Evolutionary conservation across 1,140 invertebrate species (phyloP).

Genomic region (Drosophila nasuta): DNA sequence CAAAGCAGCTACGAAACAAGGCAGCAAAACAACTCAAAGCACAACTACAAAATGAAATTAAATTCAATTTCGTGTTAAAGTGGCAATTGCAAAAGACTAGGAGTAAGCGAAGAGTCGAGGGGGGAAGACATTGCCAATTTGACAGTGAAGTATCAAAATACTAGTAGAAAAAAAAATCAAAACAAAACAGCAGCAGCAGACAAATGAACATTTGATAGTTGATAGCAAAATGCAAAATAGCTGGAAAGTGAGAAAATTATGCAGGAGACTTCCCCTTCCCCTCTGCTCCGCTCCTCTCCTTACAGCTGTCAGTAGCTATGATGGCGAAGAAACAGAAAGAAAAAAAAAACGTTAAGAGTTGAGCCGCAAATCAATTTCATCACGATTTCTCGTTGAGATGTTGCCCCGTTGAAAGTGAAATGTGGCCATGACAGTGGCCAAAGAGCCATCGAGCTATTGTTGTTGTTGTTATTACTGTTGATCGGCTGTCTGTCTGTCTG

Average conservation of each 20-base stretch:
- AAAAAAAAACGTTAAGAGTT: conserved; percentile 56
- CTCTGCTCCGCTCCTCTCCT: no score
- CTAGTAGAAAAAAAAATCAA: conserved; percentile 25
- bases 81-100: conserved; percentile 53
- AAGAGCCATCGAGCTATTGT: conserved; percentile 4
- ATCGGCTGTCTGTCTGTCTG: conserved; percentile 42
- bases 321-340: conserved; percentile 59
- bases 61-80: conserved; percentile 82
- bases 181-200: conserved; percentile 32
- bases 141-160: conserved; percentile 70
- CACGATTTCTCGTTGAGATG: conserved; percentile 77
- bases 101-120: not conserved
- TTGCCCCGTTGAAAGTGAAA: conserved; percentile 75
- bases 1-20: conserved; percentile 29
- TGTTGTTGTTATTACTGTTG: conserved; percentile 35
- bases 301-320: conserved; percentile 62
- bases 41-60: conserved; percentile 64
- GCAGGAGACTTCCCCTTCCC: conserved; percentile 14
- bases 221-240: conserved; percentile 73
- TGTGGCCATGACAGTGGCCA: conserved; percentile 75
- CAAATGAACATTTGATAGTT: conserved; percentile 48
- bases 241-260: conserved; percentile 80
- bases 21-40: conserved; percentile 26
- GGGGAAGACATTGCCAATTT: conserved; percentile 66
- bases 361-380: conserved; percentile 80